These are phyloP conservation scores for Chanos chanos DNA, from an alignment of 2,797 vertebrate genomes.

Conservation along the genomic window DNA sequence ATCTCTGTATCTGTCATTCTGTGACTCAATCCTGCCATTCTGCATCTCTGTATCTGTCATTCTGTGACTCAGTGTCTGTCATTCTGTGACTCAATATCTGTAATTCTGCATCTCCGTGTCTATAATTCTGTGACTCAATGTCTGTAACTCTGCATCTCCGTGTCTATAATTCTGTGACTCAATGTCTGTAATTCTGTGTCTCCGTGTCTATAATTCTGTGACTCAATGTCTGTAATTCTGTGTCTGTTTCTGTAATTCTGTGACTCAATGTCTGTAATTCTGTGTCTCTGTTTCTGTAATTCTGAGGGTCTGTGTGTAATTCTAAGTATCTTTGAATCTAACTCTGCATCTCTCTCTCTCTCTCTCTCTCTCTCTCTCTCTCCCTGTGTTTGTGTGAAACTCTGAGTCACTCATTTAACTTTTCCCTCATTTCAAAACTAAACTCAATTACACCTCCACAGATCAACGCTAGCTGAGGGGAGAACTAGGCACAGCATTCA, in stretches of 20 bases:
- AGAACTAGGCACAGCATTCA: background rate
- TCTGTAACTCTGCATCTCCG: background rate
- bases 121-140: too few species aligned
- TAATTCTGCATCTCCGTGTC: background rate
- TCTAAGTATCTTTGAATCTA: too few species aligned
- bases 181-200: too few species aligned
- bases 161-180: too few species aligned
- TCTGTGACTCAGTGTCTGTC: too few species aligned
- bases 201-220: background rate
- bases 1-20: background rate
- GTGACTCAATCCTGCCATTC: too few species aligned
- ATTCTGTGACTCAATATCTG: too few species aligned
- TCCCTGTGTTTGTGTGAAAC: too few species aligned
- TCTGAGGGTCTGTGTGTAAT: background rate
- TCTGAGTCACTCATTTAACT: constrained; percentile 7
- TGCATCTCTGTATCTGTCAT: too few species aligned
- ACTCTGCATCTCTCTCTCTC: too few species aligned
- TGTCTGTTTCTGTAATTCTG: background rate
- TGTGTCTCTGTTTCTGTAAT: background rate
- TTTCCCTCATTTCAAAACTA: constrained; percentile 7
- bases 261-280: background rate
- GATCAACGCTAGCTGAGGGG: background rate
- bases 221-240: background rate
- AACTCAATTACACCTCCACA: background rate
- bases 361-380: background rate